phyloP scores from a whole-genome alignment of 2,797 vertebrate species.

The Darevskia nairensis region DNA sequence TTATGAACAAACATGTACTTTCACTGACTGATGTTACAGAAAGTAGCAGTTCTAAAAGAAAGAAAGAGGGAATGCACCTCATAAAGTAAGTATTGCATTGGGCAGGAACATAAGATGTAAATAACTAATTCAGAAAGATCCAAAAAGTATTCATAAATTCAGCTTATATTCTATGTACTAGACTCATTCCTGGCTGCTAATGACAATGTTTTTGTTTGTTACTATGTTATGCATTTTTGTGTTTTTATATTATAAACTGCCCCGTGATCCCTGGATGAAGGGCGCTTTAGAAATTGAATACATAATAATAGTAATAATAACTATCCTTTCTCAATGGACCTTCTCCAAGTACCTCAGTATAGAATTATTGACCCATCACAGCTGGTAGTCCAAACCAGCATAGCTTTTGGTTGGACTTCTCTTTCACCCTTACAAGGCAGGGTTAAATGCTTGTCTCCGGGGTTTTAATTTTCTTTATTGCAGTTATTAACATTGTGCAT shows the following conservation, averaged over 20 bases:
- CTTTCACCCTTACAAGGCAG: neutral
- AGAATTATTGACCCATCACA: neutral
- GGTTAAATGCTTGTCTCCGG: too few species aligned
- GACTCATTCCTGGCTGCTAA: neutral
- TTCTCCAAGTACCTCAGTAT: neutral
- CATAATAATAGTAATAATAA: too few species aligned
- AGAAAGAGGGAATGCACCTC: too few species aligned
- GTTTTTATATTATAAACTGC: too few species aligned
- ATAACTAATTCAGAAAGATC: neutral
- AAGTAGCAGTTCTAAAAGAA: neutral
- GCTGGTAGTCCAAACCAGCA: neutral
- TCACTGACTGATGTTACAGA: neutral
- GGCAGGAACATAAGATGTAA: neutral
- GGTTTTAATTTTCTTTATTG: neutral
- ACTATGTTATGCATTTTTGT: too few species aligned
- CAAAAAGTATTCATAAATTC: neutral
- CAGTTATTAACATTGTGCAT: too few species aligned
- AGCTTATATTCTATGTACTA: neutral
- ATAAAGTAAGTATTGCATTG: neutral
- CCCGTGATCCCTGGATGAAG: too few species aligned
- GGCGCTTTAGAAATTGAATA: too few species aligned
- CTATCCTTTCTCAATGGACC: too few species aligned
- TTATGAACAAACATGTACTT: neutral
- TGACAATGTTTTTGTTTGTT: neutral
- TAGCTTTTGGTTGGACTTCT: neutral